Percentiles rank a stretch among this genome's conserved stretches.
Evolutionary conservation across 2,888 invertebrate genomes (phyloP).

Genomic region (Diarsia brunnea): DNA sequence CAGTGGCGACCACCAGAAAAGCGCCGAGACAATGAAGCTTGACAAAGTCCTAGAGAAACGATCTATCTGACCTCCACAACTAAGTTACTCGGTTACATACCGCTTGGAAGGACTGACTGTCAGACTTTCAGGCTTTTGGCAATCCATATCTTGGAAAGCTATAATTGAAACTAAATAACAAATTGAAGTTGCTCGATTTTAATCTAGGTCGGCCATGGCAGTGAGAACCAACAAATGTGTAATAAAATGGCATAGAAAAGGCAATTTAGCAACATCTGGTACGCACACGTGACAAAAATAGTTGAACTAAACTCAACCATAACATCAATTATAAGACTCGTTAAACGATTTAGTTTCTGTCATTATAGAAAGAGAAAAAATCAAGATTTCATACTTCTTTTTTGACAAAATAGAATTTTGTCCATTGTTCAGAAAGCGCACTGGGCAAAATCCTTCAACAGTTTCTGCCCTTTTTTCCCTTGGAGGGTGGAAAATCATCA

Average conservation of each 20-base stretch:
- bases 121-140: not conserved
- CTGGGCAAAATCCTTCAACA: not conserved
- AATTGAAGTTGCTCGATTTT: too few species aligned
- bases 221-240: not conserved
- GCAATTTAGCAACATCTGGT: not conserved
- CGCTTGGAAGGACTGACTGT: too few species aligned
- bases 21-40: too few species aligned
- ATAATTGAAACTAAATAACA: too few species aligned
- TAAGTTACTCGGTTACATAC: not conserved
- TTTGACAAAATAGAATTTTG: not conserved
- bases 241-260: not conserved
- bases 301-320: slow-evolving; percentile 1
- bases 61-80: not conserved
- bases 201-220: not conserved
- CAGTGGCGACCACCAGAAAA: too few species aligned
- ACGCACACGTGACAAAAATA: not conserved
- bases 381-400: too few species aligned
- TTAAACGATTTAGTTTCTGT: not conserved
- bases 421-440: too few species aligned
- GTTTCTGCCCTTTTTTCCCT: not conserved
- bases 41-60: too few species aligned
- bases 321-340: not conserved
- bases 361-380: not conserved
- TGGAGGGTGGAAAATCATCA: too few species aligned
- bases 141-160: too few species aligned